A percentile compares a stretch with the other conserved stretches of the same genome.
These are phyloP conservation scores for Catharus minimus DNA, from an alignment of 2,113 vertebrate species.

Conservation along the genomic window DNA sequence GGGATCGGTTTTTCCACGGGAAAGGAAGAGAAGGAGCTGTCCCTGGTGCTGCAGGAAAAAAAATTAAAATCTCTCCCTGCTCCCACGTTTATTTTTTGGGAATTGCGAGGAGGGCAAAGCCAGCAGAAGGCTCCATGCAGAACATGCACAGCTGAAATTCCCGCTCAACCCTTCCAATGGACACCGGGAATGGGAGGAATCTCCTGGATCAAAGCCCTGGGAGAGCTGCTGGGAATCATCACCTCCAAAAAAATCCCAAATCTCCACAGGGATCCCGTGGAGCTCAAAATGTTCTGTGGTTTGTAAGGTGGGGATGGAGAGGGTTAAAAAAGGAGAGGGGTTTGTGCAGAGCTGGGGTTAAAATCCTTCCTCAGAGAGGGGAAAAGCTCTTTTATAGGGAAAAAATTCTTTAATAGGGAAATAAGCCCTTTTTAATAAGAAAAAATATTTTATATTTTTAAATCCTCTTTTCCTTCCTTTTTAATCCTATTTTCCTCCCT, in stretches of 20 bases:
- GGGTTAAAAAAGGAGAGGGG: background rate
- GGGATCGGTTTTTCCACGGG: background rate
- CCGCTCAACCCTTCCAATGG: slow-evolving; percentile 64
- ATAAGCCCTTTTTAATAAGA: background rate
- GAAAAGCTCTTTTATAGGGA: background rate
- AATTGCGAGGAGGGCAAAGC: slow-evolving; percentile 27
- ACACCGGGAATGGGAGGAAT: background rate
- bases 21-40: background rate
- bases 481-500: background rate
- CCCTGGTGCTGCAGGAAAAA: background rate
- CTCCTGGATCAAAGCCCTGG: background rate
- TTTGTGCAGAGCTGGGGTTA: background rate
- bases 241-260: background rate
- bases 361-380: background rate
- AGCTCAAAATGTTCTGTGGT: background rate
- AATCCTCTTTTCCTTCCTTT: too few species aligned
- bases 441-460: too few species aligned
- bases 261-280: accelerated
- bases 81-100: background rate
- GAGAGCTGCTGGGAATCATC: background rate
- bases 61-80: background rate
- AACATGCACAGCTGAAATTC: slow-evolving; percentile 53
- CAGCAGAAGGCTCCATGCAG: slow-evolving; percentile 63
- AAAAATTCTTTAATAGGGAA: background rate
- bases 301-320: background rate